Conservation (phyloP, 2,797 vertebrate species). For the Muscicapa comitata region DNA sequence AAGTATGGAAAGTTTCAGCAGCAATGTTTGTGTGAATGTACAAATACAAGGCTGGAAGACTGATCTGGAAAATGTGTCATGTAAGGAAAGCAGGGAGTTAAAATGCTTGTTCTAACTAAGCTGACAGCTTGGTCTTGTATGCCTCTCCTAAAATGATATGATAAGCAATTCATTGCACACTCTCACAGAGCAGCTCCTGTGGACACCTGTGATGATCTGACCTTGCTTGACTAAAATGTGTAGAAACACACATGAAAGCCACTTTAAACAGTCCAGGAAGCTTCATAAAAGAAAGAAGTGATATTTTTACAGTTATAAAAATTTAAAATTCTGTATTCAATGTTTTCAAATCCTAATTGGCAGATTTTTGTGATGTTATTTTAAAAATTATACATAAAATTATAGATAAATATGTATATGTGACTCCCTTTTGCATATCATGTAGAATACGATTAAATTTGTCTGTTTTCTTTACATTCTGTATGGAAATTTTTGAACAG, state of each 20-base stretch:
- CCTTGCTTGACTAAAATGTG: background rate
- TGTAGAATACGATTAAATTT: background rate
- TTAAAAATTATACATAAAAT: background rate
- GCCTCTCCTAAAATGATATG: background rate
- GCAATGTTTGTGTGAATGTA: background rate
- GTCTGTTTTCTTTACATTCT: background rate
- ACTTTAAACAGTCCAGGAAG: background rate
- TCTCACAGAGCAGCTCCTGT: background rate
- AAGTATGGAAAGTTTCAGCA: background rate
- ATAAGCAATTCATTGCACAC: background rate
- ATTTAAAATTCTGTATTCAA: background rate
- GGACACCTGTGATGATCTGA: background rate
- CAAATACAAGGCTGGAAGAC: background rate
- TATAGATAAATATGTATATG: background rate
- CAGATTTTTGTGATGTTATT: background rate
- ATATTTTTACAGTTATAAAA: background rate
- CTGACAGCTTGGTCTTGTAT: conserved; percentile 22
- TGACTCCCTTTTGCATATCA: background rate
- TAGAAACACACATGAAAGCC: background rate
- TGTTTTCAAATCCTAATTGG: background rate
- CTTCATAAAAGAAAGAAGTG: background rate
- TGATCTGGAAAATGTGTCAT: background rate
- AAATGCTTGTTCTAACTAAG: background rate
- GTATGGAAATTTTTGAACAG: background rate
- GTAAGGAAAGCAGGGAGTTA: background rate